Evolutionary conservation across 2,888 invertebrate species (phyloP).

Genomic region (Cheiracanthium punctorium): DNA sequence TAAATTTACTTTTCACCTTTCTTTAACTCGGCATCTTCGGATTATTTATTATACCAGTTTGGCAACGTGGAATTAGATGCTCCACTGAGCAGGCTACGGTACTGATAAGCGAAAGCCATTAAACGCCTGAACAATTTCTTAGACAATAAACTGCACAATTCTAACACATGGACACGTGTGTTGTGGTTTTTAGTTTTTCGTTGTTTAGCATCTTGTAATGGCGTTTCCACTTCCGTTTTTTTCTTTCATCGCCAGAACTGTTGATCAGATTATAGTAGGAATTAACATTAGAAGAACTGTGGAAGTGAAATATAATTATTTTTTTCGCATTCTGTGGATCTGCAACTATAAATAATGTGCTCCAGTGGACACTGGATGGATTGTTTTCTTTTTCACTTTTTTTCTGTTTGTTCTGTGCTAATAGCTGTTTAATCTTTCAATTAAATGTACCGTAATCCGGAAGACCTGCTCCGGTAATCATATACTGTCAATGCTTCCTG

Average conservation of each 20-base stretch:
- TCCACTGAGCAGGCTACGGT: background rate
- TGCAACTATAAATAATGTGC: background rate
- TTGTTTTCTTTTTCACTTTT: too few species aligned
- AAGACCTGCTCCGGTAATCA: background rate
- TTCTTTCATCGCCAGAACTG: too few species aligned
- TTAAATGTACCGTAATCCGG: background rate
- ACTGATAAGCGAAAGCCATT: slow-evolving; percentile 8
- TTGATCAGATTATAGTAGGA: slow-evolving; percentile 13
- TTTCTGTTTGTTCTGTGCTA: background rate
- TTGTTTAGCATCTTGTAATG: background rate
- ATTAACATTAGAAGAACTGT: background rate
- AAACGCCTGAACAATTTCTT: background rate
- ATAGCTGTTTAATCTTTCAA: background rate
- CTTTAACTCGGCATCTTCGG: slow-evolving; percentile 3
- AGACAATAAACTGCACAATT: slow-evolving; percentile 28
- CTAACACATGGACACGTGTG: background rate
- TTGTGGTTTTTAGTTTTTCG: background rate
- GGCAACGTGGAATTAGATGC: slow-evolving; percentile 6
- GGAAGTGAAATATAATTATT: background rate
- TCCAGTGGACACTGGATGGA: background rate
- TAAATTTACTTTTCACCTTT: background rate
- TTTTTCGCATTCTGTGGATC: background rate
- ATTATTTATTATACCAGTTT: slow-evolving; percentile 8
- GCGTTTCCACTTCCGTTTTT: background rate
- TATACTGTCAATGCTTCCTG: background rate